Conservation (phyloP, 1,140 invertebrate species). For the Meteorus sp. region DNA sequence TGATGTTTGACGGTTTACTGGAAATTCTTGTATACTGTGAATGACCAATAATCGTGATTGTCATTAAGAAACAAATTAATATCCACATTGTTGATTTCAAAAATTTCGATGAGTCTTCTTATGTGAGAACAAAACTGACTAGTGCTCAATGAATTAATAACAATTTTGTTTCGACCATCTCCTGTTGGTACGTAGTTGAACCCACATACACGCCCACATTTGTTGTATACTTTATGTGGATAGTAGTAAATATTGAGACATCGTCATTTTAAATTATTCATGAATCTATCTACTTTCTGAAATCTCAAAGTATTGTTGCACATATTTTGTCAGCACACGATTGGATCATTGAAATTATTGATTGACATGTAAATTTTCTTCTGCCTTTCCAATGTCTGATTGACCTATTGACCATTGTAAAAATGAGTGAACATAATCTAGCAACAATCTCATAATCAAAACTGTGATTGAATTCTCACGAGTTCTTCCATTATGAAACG, state of each 20-base stretch:
- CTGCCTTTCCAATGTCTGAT: too few relatives aligned
- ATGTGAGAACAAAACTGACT: neutral
- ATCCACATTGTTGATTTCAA: slow-evolving; percentile 5
- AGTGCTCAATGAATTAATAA: slow-evolving; percentile 12
- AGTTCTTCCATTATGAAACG: too few relatives aligned
- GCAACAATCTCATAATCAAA: too few relatives aligned
- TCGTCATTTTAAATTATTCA: slow-evolving; percentile 22
- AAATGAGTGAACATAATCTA: too few relatives aligned
- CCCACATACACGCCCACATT: slow-evolving; percentile 27
- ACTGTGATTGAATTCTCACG: too few relatives aligned
- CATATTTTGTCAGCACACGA: neutral
- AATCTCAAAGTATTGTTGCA: neutral
- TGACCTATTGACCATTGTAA: too few relatives aligned
- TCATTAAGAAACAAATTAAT: neutral
- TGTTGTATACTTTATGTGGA: slow-evolving; percentile 1
- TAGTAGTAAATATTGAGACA: slow-evolving; percentile 23
- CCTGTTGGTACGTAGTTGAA: slow-evolving; percentile 13
- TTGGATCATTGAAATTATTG: too few relatives aligned
- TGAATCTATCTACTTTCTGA: neutral
- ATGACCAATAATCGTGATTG: neutral
- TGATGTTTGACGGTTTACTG: slow-evolving; percentile 40
- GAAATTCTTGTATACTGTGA: slow-evolving; percentile 39
- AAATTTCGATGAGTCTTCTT: too few relatives aligned
- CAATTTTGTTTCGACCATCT: slow-evolving; percentile 13
- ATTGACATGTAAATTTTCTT: too few relatives aligned